phyloP scores from a whole-genome alignment of 2,888 invertebrate species.

The Melinopterus prodromus region DNA sequence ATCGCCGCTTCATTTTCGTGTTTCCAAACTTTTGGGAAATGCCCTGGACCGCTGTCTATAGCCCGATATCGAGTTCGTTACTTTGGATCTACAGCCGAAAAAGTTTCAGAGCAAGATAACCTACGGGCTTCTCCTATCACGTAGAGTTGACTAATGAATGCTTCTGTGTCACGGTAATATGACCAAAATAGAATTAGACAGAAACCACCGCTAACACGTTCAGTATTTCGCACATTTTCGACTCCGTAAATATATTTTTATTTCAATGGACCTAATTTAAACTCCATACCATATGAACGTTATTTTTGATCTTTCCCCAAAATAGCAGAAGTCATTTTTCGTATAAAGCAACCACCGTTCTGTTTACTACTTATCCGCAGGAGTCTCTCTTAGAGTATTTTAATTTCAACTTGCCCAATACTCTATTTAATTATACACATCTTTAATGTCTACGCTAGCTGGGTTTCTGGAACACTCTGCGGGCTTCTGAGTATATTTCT shows the following conservation, averaged over 20 bases:
- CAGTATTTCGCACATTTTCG: conserved; percentile 5
- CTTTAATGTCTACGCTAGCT: conserved; percentile 4
- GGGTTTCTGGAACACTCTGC: conserved; percentile 4
- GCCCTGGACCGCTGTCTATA: background rate
- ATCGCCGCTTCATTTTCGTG: background rate
- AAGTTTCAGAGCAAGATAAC: background rate
- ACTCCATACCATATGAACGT: background rate
- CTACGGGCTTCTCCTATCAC: background rate
- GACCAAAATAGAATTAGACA: conserved; percentile 29
- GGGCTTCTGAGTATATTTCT: background rate
- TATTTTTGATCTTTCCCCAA: background rate
- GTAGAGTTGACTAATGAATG: conserved; percentile 28
- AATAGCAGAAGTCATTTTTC: background rate
- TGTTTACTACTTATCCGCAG: background rate
- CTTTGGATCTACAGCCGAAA: background rate
- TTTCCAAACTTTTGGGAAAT: background rate
- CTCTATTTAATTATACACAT: conserved; percentile 4
- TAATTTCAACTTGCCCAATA: conserved; percentile 4
- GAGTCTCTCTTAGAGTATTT: conserved; percentile 4
- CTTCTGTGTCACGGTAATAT: conserved; percentile 29
- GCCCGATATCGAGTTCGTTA: background rate
- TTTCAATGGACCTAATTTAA: conserved; percentile 10
- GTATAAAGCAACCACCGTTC: background rate
- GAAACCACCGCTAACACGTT: background rate
- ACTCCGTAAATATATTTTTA: background rate